phyloP scores from a whole-genome alignment of 1,140 invertebrate species.

The Oedothorax gibbosus region DNA sequence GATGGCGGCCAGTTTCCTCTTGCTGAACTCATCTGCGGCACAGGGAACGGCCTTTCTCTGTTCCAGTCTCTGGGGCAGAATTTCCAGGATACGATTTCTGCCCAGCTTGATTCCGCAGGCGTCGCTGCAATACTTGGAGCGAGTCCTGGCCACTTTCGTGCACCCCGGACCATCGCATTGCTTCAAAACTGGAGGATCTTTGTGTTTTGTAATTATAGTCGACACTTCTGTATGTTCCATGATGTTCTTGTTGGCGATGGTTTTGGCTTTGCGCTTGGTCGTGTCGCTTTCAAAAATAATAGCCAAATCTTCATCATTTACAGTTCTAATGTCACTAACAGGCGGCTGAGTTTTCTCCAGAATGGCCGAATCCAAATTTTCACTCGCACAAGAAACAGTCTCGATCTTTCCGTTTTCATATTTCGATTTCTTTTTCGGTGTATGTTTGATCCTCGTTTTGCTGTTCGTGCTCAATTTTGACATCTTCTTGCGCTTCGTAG shows the following conservation, averaged over 20 bases:
- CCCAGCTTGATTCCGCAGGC: slow-evolving; percentile 93
- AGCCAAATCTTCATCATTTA: slow-evolving; percentile 5
- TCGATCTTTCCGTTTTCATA: not conserved
- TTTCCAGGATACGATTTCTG: slow-evolving; percentile 75
- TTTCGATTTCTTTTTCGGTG: slow-evolving; percentile 46
- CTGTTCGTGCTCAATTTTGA: too few species aligned
- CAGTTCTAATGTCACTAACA: not conserved
- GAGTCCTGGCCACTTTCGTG: slow-evolving; percentile 78
- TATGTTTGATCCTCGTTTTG: too few species aligned
- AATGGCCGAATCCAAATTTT: too few species aligned
- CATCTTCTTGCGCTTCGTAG: slow-evolving; percentile 28
- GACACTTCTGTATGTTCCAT: not conserved
- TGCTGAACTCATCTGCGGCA: slow-evolving; percentile 87
- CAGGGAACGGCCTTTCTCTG: slow-evolving; percentile 91
- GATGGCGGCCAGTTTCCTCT: slow-evolving; percentile 83
- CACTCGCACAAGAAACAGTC: too few species aligned
- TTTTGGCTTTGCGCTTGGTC: slow-evolving; percentile 9
- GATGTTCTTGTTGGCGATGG: slow-evolving; percentile 17
- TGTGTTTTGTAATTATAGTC: slow-evolving; percentile 21
- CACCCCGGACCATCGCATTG: slow-evolving; percentile 95
- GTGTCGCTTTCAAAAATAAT: slow-evolving; percentile 3
- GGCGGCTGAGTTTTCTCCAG: too few species aligned
- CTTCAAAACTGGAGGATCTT: slow-evolving; percentile 9
- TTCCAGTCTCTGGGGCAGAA: slow-evolving; percentile 89
- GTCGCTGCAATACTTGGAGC: slow-evolving; percentile 97